These are phyloP conservation scores for Aplocera efformata DNA, from an alignment of 2,888 invertebrate species.

Conservation along the genomic window DNA sequence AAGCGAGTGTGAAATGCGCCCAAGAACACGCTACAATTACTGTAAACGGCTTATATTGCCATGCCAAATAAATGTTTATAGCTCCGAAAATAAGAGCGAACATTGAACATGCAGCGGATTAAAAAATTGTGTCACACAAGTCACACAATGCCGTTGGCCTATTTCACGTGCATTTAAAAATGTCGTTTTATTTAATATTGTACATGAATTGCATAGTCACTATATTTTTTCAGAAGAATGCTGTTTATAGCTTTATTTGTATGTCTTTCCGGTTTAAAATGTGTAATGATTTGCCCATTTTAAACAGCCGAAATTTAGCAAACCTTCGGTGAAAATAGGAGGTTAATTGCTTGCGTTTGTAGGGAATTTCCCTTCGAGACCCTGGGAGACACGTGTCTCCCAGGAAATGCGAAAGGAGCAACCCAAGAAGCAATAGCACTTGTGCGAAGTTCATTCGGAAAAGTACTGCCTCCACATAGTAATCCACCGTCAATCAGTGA, in stretches of 20 bases:
- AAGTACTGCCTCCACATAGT: too few species aligned
- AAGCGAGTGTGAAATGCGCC: constrained; percentile 11
- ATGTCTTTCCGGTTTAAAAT: too few species aligned
- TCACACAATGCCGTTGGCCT: constrained; percentile 13
- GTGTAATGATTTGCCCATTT: neutral
- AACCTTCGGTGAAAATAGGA: too few species aligned
- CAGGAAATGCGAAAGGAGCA: too few species aligned
- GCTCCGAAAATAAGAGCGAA: neutral
- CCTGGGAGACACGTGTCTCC: too few species aligned
- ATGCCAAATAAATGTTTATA: constrained; percentile 1
- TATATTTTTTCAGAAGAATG: too few species aligned
- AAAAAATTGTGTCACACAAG: constrained; percentile 18
- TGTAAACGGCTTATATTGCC: constrained; percentile 9
- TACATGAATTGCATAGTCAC: neutral
- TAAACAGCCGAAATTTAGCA: constrained; percentile 1
- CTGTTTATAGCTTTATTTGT: neutral
- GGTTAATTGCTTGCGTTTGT: too few species aligned
- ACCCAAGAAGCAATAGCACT: too few species aligned
- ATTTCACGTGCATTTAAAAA: constrained; percentile 11
- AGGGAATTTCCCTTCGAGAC: too few species aligned
- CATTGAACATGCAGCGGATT: constrained; percentile 1
- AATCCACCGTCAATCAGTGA: too few species aligned
- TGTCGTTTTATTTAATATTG: constrained; percentile 7
- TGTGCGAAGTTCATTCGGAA: too few species aligned
- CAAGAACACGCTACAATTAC: constrained; percentile 16